Evolutionary conservation across 2,113 vertebrate species (phyloP).

Genomic region (Sebastes fasciatus): DNA sequence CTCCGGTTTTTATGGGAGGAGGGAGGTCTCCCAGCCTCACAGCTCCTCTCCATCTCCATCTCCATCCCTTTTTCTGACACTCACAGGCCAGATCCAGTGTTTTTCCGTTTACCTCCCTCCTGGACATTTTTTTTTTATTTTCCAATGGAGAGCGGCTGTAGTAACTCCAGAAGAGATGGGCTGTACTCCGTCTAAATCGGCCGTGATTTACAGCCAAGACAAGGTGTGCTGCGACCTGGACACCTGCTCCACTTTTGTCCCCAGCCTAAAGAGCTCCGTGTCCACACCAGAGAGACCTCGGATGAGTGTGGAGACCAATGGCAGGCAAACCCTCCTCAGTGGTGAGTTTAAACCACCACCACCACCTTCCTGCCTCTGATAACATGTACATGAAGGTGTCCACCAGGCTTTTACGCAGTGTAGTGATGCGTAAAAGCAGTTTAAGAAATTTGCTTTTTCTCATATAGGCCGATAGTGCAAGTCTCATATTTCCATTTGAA

Average conservation of each 20-base stretch:
- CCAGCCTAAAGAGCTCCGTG: constrained; percentile 77
- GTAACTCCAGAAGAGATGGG: constrained; percentile 72
- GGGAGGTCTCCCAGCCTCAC: constrained; percentile 7
- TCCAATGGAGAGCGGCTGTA: constrained; percentile 29
- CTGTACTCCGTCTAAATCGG: constrained; percentile 83
- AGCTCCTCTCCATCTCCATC: background rate
- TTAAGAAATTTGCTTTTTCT: too few relatives aligned
- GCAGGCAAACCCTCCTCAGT: constrained; percentile 72
- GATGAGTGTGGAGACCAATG: constrained; percentile 60
- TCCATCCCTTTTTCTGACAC: background rate
- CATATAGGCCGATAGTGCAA: background rate
- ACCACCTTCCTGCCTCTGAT: background rate
- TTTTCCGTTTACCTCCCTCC: background rate
- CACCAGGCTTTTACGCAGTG: background rate
- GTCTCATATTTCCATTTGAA: background rate
- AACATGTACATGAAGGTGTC: background rate
- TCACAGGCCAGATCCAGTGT: background rate
- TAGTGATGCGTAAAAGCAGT: background rate
- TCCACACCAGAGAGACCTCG: constrained; percentile 76
- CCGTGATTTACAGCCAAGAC: constrained; percentile 74
- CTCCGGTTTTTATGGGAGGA: constrained; percentile 24
- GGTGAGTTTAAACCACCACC: constrained; percentile 67
- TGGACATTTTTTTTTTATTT: background rate
- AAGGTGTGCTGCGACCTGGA: constrained; percentile 79
- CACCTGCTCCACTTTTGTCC: constrained; percentile 82